These are phyloP conservation scores for Dallia pectoralis DNA, from an alignment of 2,797 vertebrate genomes.

Conservation along the genomic window DNA sequence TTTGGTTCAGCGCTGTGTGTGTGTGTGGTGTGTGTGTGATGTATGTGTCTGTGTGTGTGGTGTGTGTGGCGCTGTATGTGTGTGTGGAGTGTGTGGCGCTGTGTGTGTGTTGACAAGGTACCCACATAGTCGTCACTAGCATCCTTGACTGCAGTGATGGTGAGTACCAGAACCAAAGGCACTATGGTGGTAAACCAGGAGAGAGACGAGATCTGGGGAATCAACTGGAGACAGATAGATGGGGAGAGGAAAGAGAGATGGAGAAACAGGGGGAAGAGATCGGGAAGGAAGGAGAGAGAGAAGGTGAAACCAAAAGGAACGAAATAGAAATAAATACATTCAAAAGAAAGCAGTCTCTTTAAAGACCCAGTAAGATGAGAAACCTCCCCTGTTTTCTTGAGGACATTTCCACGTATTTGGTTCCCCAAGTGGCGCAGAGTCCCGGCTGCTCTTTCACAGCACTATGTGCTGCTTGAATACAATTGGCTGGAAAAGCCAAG, in stretches of 20 bases:
- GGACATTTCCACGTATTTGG: too few relatives aligned
- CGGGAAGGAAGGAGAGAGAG: background rate
- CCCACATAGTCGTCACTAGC: slow-evolving; percentile 95
- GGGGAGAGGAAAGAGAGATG: background rate
- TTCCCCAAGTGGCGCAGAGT: too few relatives aligned
- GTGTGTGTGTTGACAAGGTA: background rate
- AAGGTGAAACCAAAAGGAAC: background rate
- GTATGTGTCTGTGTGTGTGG: background rate
- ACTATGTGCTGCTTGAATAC: too few relatives aligned
- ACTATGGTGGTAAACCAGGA: slow-evolving; percentile 92
- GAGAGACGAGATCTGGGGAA: slow-evolving; percentile 65
- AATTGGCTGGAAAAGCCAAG: too few relatives aligned
- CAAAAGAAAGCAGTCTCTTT: background rate
- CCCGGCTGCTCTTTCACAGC: too few relatives aligned
- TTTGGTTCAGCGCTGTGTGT: background rate
- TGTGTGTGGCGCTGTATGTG: slow-evolving; percentile 1
- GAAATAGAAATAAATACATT: background rate
- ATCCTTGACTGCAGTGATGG: slow-evolving; percentile 95
- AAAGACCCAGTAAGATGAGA: too few relatives aligned
- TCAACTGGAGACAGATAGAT: slow-evolving; percentile 2
- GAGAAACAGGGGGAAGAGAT: background rate
- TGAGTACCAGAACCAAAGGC: slow-evolving; percentile 96
- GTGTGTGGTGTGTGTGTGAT: too few relatives aligned
- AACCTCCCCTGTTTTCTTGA: too few relatives aligned
- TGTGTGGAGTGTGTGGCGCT: background rate